Base-by-base conservation (phyloP, 2,888 invertebrate species). In the Eupsilia transversa region DNA sequence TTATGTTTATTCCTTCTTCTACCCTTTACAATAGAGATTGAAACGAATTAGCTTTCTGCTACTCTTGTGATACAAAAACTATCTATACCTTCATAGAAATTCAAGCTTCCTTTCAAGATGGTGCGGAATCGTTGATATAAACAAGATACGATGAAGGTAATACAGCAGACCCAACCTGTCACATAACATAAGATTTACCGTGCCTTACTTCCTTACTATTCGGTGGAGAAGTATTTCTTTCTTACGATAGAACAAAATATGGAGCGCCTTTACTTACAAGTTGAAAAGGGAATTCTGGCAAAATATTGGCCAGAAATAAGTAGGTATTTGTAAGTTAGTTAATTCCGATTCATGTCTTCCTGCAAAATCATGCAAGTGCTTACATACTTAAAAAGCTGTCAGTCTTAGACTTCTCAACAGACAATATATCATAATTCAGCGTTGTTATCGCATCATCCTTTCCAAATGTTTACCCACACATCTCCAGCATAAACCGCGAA, bases 131-230 rank as follows among this genome's bases (percentile, higher is more conserved):
- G 49, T n/a, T 59, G 57, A 64, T 64, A 71, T 59, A 72, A 78
- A 72, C 63, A 81, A 57, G 63, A 72, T 73, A 61, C 66, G 59
- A 60, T 69, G 33, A 14, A 46, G 69, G 63, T 70, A 69, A 33
- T 35, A n/a, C 59, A 67, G n/a, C 69, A 66, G 46, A 64, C 66
- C 52, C 67, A 54, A 79, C 79, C 84, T 83, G 67, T 70, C 64
- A 67, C 71, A 77, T 80, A 78, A 85, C 72, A 52, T n/a, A 76
- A 73, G 84, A 82, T 82, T 84, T 83, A 81, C 74, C 38, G 30
- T 17, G 30, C 59, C 30, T n/a, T 23, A 27, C 14, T 30, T 3
- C 61, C 60, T 66, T 38, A 33, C 68, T 69, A 60, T 77, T 64
- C 14, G 63, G 43, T 49, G 27, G 35, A 60, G 20, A n/a, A 66